Evolutionary conservation across 2,113 vertebrate species (phyloP), one percentile per base, ranked within the genome.

Genomic region (Rostratula benghalensis): DNA sequence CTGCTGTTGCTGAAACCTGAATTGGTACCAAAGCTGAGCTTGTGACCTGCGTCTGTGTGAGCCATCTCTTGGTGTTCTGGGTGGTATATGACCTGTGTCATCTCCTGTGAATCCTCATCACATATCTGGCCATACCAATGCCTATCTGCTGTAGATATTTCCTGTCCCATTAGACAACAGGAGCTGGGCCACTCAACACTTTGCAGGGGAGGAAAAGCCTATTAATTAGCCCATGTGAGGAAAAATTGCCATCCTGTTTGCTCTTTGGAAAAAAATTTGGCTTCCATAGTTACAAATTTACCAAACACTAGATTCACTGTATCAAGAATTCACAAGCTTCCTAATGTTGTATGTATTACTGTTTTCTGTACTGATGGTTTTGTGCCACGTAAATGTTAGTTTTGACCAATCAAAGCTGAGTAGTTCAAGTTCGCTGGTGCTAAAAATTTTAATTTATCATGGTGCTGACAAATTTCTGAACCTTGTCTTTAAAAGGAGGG

Each of bases 251-350:
- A 4, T 85, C 33, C 20, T 54, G 2, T 63, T 79, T 89, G 54
- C 11, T 74, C 43, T 48, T 46, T 22, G 21, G 25, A 50, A 83
- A 31, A 53, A 70, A 45, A 37, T 57, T 57, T 70, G 81, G 46
- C 45, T 74, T 92, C 56, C 41, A 5, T 28, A 74, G 45, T 85
- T 45, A 23, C 31, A 79, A 2, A 8, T 37, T 93, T 75, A 63
- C 65, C 65, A 82, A 94, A 96, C 90, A 95, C 95, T 95, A 95
- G 60, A 25, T 78, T 88, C 18, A 21, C 18, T 45, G 25, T 39
- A 39, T 69, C 56, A 71, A 17, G 53, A 56, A 64, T 48, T 82
- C 10, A 13, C 11, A 48, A 82, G 69, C 48, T 79, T 92, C 53
- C 19, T 79, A 17, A 25, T n/a, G 30, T 27, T 92, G 30, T 6